Evolutionary conservation across 2,888 invertebrate species (phyloP).

Genomic region (Ectemnius continuus): DNA sequence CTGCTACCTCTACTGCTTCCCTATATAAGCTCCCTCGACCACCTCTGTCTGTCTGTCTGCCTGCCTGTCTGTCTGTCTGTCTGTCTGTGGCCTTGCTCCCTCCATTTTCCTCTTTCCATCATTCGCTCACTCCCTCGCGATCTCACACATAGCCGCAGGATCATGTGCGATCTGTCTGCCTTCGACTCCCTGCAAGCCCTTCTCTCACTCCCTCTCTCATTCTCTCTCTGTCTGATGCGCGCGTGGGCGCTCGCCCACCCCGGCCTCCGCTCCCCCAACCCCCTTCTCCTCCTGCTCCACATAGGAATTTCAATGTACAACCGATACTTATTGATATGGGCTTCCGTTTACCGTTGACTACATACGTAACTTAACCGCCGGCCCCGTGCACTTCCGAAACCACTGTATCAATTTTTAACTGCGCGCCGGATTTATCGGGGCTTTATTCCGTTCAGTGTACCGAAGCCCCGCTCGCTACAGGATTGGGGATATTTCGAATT

Average conservation of each 20-base stretch:
- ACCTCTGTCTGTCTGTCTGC: constrained; percentile 13
- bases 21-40: constrained; percentile 35
- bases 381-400: constrained; percentile 69
- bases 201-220: constrained; percentile 14
- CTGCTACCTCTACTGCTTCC: constrained; percentile 39
- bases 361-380: constrained; percentile 68
- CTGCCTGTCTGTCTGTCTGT: constrained; percentile 16
- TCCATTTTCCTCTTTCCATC: constrained; percentile 13
- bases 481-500: constrained; percentile 38
- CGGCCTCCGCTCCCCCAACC: constrained; percentile 21
- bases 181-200: constrained; percentile 14
- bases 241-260: not conserved
- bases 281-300: constrained; percentile 34
- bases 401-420: constrained; percentile 72
- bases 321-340: constrained; percentile 75
- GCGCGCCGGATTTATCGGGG: constrained; percentile 63
- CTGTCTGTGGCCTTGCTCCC: constrained; percentile 18
- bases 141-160: constrained; percentile 26
- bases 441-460: constrained; percentile 60
- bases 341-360: constrained; percentile 74
- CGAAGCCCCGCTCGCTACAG: constrained; percentile 18
- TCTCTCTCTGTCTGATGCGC: constrained; percentile 3
- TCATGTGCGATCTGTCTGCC: not conserved
- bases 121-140: constrained; percentile 19
- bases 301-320: constrained; percentile 59